These are phyloP conservation scores for Strigamia crassipes DNA, from an alignment of 2,888 invertebrate genomes.

Conservation along the genomic window DNA sequence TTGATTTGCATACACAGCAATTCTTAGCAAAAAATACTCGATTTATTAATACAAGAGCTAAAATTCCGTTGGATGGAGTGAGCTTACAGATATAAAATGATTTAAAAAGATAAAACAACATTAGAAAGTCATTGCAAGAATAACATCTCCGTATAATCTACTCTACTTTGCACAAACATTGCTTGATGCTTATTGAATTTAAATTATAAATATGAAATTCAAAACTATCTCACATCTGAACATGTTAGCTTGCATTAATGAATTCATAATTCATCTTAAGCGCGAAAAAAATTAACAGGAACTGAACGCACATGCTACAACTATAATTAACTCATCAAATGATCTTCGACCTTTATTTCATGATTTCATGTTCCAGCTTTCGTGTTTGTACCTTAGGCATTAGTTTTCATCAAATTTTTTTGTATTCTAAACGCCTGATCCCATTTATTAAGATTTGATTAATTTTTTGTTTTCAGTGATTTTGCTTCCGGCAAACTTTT, in stretches of 20 bases:
- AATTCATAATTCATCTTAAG: background rate
- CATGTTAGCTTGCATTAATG: background rate
- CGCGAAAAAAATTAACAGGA: background rate
- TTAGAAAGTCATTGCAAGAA: no score
- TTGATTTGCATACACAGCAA: no score
- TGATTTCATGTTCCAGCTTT: background rate
- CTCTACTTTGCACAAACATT: no score
- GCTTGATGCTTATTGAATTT: background rate
- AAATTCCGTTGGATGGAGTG: no score
- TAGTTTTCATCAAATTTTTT: background rate
- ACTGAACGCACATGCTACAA: background rate
- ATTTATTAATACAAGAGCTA: no score
- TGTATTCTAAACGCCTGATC: background rate
- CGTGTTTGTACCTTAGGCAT: background rate
- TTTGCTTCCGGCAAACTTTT: background rate
- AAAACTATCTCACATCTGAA: background rate
- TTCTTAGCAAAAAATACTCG: no score
- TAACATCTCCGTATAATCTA: no score
- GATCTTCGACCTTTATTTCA: background rate
- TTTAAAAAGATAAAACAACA: no score
- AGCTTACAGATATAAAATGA: no score
- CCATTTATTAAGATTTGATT: background rate
- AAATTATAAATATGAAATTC: background rate
- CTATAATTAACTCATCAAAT: constrained; percentile 16
- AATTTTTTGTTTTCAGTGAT: background rate